Evolutionary conservation across 1,140 invertebrate species (phyloP).

Genomic region (Drosophila grimshawi): DNA sequence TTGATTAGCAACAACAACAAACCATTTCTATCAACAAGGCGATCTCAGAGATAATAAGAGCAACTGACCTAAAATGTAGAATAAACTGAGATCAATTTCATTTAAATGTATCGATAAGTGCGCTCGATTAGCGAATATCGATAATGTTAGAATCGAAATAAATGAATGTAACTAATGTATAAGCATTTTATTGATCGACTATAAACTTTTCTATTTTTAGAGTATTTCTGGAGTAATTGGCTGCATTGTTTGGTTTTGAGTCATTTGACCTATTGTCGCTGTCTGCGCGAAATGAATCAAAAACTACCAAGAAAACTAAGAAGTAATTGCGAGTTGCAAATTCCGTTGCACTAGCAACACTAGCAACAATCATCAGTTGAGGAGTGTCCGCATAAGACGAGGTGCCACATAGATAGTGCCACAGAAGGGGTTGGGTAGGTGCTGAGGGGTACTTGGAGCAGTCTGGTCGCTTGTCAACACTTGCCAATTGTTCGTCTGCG

Average conservation of each 20-base stretch:
- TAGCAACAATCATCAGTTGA: conserved; percentile 28
- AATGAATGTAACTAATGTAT: too few species aligned
- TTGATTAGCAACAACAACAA: too few species aligned
- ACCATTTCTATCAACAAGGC: too few species aligned
- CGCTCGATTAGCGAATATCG: too few species aligned
- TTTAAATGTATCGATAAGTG: too few species aligned
- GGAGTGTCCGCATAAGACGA: conserved; percentile 39
- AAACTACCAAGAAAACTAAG: conserved; percentile 25
- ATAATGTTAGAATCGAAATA: too few species aligned
- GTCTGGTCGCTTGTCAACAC: conserved; percentile 63
- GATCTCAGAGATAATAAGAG: too few species aligned
- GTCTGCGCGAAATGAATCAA: conserved; percentile 76
- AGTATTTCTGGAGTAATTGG: background rate
- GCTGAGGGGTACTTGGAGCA: background rate
- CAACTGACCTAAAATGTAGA: too few species aligned
- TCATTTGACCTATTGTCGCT: conserved; percentile 76
- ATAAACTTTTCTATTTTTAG: background rate
- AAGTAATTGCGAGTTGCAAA: conserved; percentile 35
- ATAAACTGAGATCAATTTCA: too few species aligned
- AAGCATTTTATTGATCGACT: too few species aligned
- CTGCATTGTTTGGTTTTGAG: conserved; percentile 40
- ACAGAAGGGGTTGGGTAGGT: background rate
- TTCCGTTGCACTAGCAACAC: conserved; percentile 33
- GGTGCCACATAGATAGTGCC: conserved; percentile 41
- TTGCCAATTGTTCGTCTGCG: conserved; percentile 78